These are phyloP conservation scores for Sialis fuliginosa DNA, from an alignment of 2,888 invertebrate species.

Conservation along the genomic window DNA sequence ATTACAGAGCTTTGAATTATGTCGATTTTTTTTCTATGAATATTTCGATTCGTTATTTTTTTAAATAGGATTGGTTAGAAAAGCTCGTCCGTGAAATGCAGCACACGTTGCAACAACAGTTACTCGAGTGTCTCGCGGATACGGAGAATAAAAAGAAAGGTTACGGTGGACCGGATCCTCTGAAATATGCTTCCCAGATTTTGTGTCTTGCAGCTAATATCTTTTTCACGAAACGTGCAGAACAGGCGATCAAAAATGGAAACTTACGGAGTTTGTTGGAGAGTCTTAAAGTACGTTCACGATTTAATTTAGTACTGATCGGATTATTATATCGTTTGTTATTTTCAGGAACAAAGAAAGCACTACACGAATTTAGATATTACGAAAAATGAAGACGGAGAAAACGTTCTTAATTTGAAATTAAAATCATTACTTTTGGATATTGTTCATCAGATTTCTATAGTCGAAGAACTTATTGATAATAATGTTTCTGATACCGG, in stretches of 20 bases:
- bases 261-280: constrained; percentile 33
- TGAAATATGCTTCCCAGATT: constrained; percentile 57
- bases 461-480: constrained; percentile 60
- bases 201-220: constrained; percentile 73
- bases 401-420: constrained; percentile 43
- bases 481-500: constrained; percentile 42
- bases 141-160: constrained; percentile 25
- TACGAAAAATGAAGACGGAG: constrained; percentile 13
- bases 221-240: constrained; percentile 67
- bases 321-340: not conserved
- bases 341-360: constrained; percentile 26
- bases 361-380: constrained; percentile 26
- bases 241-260: constrained; percentile 56
- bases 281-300: constrained; percentile 24
- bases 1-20: not conserved
- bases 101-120: constrained; percentile 48
- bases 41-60: not conserved
- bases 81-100: constrained; percentile 72
- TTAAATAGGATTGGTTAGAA: constrained; percentile 51
- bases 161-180: constrained; percentile 32
- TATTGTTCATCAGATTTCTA: constrained; percentile 74
- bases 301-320: too few relatives aligned
- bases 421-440: constrained; percentile 85
- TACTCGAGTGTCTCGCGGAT: constrained; percentile 35
- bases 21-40: not conserved